Evolutionary conservation across 1,140 invertebrate genomes (phyloP).

Genomic region (Stegodyphus mimosarum): DNA sequence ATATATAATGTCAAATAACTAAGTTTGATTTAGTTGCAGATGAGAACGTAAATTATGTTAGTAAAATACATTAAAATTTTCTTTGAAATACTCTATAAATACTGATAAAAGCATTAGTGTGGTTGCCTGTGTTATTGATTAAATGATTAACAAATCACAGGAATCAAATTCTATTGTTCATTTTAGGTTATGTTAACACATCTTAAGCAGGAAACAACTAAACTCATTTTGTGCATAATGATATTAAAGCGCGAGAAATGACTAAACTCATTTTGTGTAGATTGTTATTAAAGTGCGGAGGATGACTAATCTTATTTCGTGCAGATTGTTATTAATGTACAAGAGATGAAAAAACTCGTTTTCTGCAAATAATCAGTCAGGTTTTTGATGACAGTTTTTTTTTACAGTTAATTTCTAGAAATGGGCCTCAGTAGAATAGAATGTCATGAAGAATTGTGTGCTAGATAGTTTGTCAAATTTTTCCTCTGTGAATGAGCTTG

Average conservation of each 20-base stretch:
- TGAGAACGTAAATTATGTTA: too few relatives aligned
- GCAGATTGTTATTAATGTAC: background rate
- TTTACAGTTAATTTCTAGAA: background rate
- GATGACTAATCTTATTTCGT: background rate
- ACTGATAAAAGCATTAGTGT: too few relatives aligned
- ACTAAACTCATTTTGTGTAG: background rate
- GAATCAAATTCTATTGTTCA: too few relatives aligned
- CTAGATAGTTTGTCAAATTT: background rate
- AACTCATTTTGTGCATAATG: background rate
- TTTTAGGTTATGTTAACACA: too few relatives aligned
- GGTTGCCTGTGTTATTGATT: too few relatives aligned
- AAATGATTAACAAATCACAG: too few relatives aligned
- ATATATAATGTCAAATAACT: too few relatives aligned
- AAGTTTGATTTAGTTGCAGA: too few relatives aligned
- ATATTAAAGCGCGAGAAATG: background rate
- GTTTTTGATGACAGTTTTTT: background rate
- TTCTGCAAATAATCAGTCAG: background rate
- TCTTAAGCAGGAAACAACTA: background rate
- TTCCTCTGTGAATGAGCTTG: background rate
- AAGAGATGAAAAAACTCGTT: background rate
- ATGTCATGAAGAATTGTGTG: background rate
- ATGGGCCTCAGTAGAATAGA: background rate
- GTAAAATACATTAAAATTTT: too few relatives aligned
- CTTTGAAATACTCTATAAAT: too few relatives aligned
- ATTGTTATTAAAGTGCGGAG: background rate